phyloP scores from a whole-genome alignment of 1,140 invertebrate species.

The Aethina tumida region DNA sequence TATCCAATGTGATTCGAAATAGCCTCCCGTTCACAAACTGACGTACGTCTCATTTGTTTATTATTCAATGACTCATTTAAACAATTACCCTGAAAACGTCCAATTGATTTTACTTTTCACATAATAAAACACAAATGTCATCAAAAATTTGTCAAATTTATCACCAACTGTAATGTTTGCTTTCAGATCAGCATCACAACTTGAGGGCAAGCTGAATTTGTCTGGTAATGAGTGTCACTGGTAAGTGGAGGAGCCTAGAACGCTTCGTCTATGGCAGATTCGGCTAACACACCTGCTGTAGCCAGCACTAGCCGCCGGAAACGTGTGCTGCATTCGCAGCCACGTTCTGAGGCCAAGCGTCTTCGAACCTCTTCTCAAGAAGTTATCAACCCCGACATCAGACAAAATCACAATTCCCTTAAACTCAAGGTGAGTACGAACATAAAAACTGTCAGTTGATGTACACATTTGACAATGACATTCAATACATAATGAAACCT shows the following conservation, averaged over 20 bases:
- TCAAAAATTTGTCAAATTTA: neutral
- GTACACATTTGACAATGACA: too few relatives aligned
- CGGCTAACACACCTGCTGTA: constrained; percentile 34
- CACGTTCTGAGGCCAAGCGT: constrained; percentile 30
- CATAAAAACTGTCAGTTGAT: too few relatives aligned
- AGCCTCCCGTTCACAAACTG: neutral
- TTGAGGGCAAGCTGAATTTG: constrained; percentile 25
- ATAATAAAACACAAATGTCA: neutral
- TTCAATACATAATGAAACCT: too few relatives aligned
- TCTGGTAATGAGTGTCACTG: constrained; percentile 36
- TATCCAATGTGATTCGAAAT: neutral
- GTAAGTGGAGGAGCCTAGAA: constrained; percentile 33
- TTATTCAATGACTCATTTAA: neutral
- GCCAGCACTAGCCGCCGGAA: constrained; percentile 36
- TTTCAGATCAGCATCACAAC: constrained; percentile 22
- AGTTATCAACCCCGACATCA: constrained; percentile 9
- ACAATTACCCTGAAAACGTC: too few relatives aligned
- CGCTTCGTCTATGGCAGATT: constrained; percentile 38
- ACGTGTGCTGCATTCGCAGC: constrained; percentile 34
- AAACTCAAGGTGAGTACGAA: too few relatives aligned
- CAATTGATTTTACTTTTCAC: neutral
- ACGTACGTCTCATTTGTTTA: constrained; percentile 5
- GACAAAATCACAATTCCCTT: too few relatives aligned
- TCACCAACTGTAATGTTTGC: constrained; percentile 1
- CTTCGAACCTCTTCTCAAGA: constrained; percentile 21